These are phyloP conservation scores for Acanthochromis polyacanthus DNA, from an alignment of 2,113 vertebrate species.

Conservation along the genomic window DNA sequence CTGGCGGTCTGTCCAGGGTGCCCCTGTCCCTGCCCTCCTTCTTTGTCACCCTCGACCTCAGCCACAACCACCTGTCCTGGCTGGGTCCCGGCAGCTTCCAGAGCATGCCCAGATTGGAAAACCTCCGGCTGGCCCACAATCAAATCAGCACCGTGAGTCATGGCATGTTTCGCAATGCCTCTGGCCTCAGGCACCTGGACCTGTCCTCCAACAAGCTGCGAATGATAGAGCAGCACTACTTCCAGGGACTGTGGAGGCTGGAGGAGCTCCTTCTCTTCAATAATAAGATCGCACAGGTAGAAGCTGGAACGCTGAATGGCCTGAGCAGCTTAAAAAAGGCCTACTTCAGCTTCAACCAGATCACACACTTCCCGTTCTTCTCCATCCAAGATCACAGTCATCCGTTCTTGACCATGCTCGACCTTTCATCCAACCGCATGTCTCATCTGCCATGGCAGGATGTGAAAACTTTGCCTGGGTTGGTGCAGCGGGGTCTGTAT, in stretches of 20 bases:
- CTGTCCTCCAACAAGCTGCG: slow-evolving; percentile 92
- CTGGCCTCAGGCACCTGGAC: slow-evolving; percentile 89
- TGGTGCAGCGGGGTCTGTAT: slow-evolving; percentile 91
- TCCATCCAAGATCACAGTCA: slow-evolving; percentile 88
- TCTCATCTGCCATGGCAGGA: slow-evolving; percentile 87
- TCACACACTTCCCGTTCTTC: slow-evolving; percentile 91
- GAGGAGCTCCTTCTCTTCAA: slow-evolving; percentile 94
- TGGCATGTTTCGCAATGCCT: slow-evolving; percentile 87
- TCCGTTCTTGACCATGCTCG: slow-evolving; percentile 89
- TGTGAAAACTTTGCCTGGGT: slow-evolving; percentile 86
- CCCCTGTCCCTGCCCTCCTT: slow-evolving; percentile 85
- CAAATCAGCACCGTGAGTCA: slow-evolving; percentile 83
- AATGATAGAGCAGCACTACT: slow-evolving; percentile 85
- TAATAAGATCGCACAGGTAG: slow-evolving; percentile 89
- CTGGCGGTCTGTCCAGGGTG: slow-evolving; percentile 82
- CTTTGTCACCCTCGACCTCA: slow-evolving; percentile 89
- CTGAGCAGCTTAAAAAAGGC: slow-evolving; percentile 88
- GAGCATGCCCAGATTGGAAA: slow-evolving; percentile 85
- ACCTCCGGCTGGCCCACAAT: slow-evolving; percentile 90
- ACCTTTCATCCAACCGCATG: slow-evolving; percentile 94
- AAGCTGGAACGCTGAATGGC: slow-evolving; percentile 83
- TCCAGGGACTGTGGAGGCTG: slow-evolving; percentile 88
- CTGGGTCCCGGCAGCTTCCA: slow-evolving; percentile 86
- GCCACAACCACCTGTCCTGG: slow-evolving; percentile 89
- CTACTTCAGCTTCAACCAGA: slow-evolving; percentile 94